Evolutionary conservation across 1,140 invertebrate species (phyloP).

Genomic region (Micrasema longulum): DNA sequence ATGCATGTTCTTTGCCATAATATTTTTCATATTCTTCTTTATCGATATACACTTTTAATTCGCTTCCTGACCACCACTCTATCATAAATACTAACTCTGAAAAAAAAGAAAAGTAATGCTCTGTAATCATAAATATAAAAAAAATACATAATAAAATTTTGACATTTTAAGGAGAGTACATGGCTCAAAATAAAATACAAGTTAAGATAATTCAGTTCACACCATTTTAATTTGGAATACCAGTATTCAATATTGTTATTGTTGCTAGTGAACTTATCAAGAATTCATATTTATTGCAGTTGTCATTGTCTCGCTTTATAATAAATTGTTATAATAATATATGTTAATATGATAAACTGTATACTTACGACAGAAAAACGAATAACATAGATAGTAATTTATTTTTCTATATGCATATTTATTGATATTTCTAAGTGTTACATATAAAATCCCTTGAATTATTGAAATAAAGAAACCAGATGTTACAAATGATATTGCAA

Average conservation of each 20-base stretch:
- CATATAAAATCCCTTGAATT: conserved; percentile 81
- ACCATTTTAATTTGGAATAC: no score
- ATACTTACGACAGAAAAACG: conserved; percentile 91
- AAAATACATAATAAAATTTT: no score
- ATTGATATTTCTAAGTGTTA: conserved; percentile 80
- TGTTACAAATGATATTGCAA: conserved; percentile 90
- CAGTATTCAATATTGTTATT: no score
- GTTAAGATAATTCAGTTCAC: no score
- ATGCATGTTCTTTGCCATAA: conserved; percentile 89
- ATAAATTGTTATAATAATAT: no score
- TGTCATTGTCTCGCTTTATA: no score
- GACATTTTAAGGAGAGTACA: no score
- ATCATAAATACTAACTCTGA: conserved; percentile 92
- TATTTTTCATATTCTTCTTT: conserved; percentile 82
- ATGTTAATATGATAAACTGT: background rate
- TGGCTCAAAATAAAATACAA: no score
- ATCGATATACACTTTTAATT: conserved; percentile 81
- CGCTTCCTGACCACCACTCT: conserved; percentile 92
- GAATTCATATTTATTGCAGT: no score
- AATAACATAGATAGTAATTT: conserved; percentile 92
- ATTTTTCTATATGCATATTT: conserved; percentile 86
- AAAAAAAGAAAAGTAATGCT: no score
- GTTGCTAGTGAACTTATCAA: no score
- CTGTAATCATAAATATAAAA: no score
- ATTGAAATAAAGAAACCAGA: conserved; percentile 90